Base-by-base conservation (phyloP, 2,888 invertebrate species). In the Hydraecia micacea region DNA sequence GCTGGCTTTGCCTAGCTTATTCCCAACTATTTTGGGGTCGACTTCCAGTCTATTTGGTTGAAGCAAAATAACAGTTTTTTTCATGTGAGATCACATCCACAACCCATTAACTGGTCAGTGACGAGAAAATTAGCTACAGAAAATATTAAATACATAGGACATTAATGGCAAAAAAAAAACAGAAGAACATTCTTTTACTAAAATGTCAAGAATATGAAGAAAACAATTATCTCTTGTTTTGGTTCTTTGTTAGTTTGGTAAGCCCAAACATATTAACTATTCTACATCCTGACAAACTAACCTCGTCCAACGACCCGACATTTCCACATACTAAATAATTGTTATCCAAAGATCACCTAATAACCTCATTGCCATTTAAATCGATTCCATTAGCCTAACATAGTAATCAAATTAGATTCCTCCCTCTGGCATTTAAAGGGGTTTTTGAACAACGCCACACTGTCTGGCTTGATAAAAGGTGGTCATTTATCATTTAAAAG, bases 381-480 rank as follows among this genome's bases (percentile, higher is more conserved):
- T 84, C 84, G 84, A 86, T 87, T 86, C 89, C 89, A 90, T 91
- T 91, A 91, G 87, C 85, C 87, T 85, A 77, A 84, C 81, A 80
- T 82, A 76, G 89, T 91, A 91, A 91, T 92, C 90, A 89, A 91
- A 92, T 92, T 91, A 92, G 73, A 70, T 68, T 66, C 62, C 21
- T 36, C 9, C 67, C 67, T 74, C 67, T 69, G 60, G 58, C 75
- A 62, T 81, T 83, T 77, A 46, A 68, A 75, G 79, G 84, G 86
- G 85, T 84, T 87, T 88, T 90, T 87, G 89, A 91, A 90, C 90
- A 88, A 80, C 85, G 87, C 81, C 75, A 60, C 84, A 80, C 75
- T 88, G 86, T 87, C 87, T 88, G 79, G 42, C 66, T 70, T 81
- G 86, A 89, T 89, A 90, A 91, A 91, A 89, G 82, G 81, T 52